A percentile compares a stretch with the other conserved stretches of the same genome.
phyloP scores from a whole-genome alignment of 1,140 invertebrate genomes.

The Drosophila melanogaster region Release_6_plus_ISO1_MT NC_004354.4:17235501-17236000 shows the following conservation, averaged over 20 bases:
- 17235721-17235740: too few relatives aligned
- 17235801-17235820: slow-evolving; percentile 1
- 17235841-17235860: neutral
- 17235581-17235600: too few relatives aligned
- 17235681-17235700: too few relatives aligned
- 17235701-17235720: too few relatives aligned
- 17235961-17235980: slow-evolving; percentile 73
- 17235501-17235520: slow-evolving; percentile 4
- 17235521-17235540: slow-evolving; percentile 4
- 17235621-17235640: too few relatives aligned
- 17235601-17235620: neutral
- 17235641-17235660: too few relatives aligned
- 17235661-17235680: too few relatives aligned
- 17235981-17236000: slow-evolving; percentile 56
- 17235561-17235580: neutral
- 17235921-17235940: slow-evolving; percentile 25
- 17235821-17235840: neutral
- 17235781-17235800: too few relatives aligned
- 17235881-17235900: slow-evolving; percentile 32
- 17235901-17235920: slow-evolving; percentile 34
- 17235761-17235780: too few relatives aligned
- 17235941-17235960: slow-evolving; percentile 68
- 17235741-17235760: too few relatives aligned
- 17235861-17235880: slow-evolving; percentile 17
- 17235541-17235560: neutral